A percentile compares a stretch with the other conserved stretches of the same genome.
phyloP scores from a whole-genome alignment of 2,888 invertebrate species.

The Cryptophagus acutangulus region DNA sequence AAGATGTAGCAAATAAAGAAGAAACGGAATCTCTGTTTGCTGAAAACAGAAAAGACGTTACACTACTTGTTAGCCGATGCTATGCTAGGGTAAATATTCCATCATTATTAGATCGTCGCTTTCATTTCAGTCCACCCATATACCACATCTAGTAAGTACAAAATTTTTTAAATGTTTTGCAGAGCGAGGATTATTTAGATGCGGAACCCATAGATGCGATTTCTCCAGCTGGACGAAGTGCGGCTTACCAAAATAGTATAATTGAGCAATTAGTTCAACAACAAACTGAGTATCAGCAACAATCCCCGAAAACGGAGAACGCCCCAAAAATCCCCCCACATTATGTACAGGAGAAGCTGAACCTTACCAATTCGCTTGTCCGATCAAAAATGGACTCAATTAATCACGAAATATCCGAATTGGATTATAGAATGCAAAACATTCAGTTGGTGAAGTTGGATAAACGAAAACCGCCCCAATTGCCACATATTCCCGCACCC shows the following conservation, averaged over 20 bases:
- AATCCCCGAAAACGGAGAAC: constrained; percentile 28
- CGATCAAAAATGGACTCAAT: constrained; percentile 46
- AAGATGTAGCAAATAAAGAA: constrained; percentile 56
- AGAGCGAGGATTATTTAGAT: constrained; percentile 40
- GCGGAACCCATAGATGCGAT: constrained; percentile 31
- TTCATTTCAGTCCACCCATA: constrained; percentile 1
- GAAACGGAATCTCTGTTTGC: constrained; percentile 59
- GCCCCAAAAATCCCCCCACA: constrained; percentile 44
- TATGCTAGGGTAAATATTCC: constrained; percentile 50
- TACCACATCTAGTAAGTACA: not conserved
- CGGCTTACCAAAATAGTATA: constrained; percentile 51
- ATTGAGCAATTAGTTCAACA: constrained; percentile 50
- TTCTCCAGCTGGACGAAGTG: constrained; percentile 33
- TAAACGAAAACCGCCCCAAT: constrained; percentile 38
- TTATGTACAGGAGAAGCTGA: constrained; percentile 38
- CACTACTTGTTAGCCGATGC: constrained; percentile 57
- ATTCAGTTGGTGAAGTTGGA: constrained; percentile 53
- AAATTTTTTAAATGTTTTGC: too few relatives aligned
- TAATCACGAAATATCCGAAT: constrained; percentile 53
- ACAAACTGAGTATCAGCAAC: constrained; percentile 37
- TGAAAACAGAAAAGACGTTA: constrained; percentile 55
- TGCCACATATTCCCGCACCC: constrained; percentile 38
- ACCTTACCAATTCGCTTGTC: constrained; percentile 41
- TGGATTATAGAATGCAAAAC: constrained; percentile 57
- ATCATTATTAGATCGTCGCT: not conserved